Evolutionary conservation across 2,113 vertebrate species (phyloP).

Genomic region (Macquaria australasica): DNA sequence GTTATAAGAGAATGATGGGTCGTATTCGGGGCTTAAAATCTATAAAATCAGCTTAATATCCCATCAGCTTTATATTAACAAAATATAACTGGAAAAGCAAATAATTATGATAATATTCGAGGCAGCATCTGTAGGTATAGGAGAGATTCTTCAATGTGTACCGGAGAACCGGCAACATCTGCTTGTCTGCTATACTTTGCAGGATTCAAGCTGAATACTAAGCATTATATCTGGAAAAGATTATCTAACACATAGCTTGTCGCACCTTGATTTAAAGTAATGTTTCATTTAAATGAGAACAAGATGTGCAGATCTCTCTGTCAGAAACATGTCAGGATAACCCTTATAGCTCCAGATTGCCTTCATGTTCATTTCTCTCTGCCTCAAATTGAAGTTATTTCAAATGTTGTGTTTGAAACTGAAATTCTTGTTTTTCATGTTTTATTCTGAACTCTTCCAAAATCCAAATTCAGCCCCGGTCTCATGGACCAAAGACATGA

Average conservation of each 20-base stretch:
- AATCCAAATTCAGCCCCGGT: background rate
- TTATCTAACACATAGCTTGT: background rate
- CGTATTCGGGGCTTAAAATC: background rate
- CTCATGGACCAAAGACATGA: background rate
- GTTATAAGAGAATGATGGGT: background rate
- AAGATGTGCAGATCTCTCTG: background rate
- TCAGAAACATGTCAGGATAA: background rate
- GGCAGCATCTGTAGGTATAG: background rate
- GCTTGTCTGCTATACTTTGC: background rate
- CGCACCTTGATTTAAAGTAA: background rate
- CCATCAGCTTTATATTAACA: background rate
- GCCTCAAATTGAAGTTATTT: background rate
- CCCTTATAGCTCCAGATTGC: background rate
- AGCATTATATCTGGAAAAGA: background rate
- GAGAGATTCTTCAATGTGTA: background rate
- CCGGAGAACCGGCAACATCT: background rate
- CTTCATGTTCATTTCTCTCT: background rate
- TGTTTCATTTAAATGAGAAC: slow-evolving; percentile 1
- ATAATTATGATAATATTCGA: background rate
- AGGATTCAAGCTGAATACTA: slow-evolving; percentile 2
- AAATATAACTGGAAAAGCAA: background rate
- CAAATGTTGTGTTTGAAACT: slow-evolving; percentile 10
- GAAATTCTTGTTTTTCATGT: background rate
- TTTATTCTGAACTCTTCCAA: slow-evolving; percentile 2
- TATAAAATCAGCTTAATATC: background rate